Base-by-base conservation (phyloP, 2,888 invertebrate species). In the Drosophila tanythrix region DNA sequence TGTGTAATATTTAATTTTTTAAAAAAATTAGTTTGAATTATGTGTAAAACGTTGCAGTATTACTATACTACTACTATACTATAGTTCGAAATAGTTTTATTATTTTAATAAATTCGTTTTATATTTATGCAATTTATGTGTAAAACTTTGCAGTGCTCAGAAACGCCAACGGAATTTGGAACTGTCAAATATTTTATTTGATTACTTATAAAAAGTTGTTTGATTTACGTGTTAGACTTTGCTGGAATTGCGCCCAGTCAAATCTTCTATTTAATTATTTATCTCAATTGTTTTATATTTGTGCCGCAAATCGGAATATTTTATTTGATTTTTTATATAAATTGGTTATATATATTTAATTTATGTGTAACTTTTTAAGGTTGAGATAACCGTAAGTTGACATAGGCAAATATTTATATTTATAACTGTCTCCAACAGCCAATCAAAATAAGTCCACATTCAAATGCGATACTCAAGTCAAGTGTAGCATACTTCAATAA, bases 1-100 rank as follows among this genome's bases (percentile, higher is more conserved):
- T 10, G n/a, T n/a, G n/a, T 3, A 40, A 10, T n/a, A 40, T 40
- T 40, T 40, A 4, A 40, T 10, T n/a, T n/a, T 10, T 38, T 40
- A 0, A 40, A n/a, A 40, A n/a, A n/a, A 8, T 2, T 4, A 0
- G 8, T 18, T n/a, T 10, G 3, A 8, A 3, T n/a, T 10, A 10
- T 40, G 40, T n/a, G n/a, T n/a, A n/a, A n/a, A 40, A 11, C 11
- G 3, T 33, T 31, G 21, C 21, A 21, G 21, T 21, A 21, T 21
- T 21, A 21, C 21, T 21, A 21, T 21, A 21, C 21, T 21, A 21
- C 21, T 21, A 21, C 21, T 21, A 21, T 21, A 21, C 21, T 21
- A 21, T 1, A 21, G 21, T 21, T 21, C 1, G 21, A 21, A 21
- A 21, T 21, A 21, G 21, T 21, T 21, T 21, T 21, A 21, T 21